Evolutionary conservation across 2,113 vertebrate species (phyloP), one percentile per base, ranked within the genome.

Genomic region (Ammodytes marinus): DNA sequence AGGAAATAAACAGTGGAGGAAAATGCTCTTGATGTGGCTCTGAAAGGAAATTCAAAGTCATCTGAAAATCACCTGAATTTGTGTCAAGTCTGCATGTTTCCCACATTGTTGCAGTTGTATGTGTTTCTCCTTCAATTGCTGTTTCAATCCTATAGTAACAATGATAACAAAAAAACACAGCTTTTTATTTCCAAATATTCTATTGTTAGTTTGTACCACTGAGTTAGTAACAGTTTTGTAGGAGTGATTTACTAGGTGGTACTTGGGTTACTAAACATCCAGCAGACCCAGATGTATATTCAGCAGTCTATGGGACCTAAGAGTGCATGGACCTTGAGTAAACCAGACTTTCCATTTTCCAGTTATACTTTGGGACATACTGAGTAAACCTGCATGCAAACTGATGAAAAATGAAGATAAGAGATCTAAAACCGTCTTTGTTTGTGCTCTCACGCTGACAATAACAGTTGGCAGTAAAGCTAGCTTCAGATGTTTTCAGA

Each of bases 211-310:
- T 55, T 27, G 55, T 10, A 46, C 27, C 13, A 35, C 27, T 27
- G 27, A 27, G 27, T 27, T 27, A 27, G 2, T 8, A 4, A 11
- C 11, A 39, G 37, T 59, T 6, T 17, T 47, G 13, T 40, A 42
- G 45, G 42, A 19, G 5, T 46, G n/a, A 53, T 54, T 1, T 64
- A 54, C 84, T 79, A 90, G 81, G 86, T 90, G 90, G 72, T 84
- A 69, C 12, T 79, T 10, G 61, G 27, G 63, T 88, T 77, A 60
- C 86, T 71, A 69, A 79, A 85, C 69, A 40, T 71, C 61, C 72
- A 65, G 46, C 67, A 61, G 11, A 60, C 59, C 35, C 39, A 79
- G 53, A 73, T 81, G 84, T 84, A 85, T 66, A 65, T 55, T 92
- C 91, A 87, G 87, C 89, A 85, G 74, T 59, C 54, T 72, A 35